Evolutionary conservation across 2,113 vertebrate species (phyloP), one percentile per base, ranked within the genome.

Genomic region (Erythrocercus mccallii): DNA sequence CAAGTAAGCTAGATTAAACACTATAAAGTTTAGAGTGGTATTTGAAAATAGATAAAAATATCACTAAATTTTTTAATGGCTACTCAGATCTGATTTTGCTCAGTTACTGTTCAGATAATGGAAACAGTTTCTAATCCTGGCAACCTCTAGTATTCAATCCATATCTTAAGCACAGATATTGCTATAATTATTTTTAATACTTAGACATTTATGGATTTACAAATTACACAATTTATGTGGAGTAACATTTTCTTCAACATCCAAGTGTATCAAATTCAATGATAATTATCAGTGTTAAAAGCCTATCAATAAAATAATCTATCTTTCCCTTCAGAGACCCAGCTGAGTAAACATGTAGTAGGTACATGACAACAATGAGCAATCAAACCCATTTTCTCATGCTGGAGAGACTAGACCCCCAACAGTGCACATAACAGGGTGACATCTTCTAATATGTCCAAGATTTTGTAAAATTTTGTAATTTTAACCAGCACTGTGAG

Each of bases 41-140:
- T 93, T 90, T 92, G 94, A 95, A 96, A 96, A 94, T 19, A 86
- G 85, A 90, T 96, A 86, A 96, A 96, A 97, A 88, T 44, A 89
- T 60, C 64, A 78, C 51, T 94, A 71, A 31, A 83, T 78, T 86
- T 93, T 90, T 83, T 33, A 83, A 94, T 79, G 90, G 86, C 76
- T 81, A 48, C n/a, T 90, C n/a, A 81, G 81, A 86, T 90, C 47
- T 1, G 72, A 90, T 93, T 96, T 95, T 95, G 31, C 51, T n/a
- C 79, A 60, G 79, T 83, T 70, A 82, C 73, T 90, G 24, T 71
- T 95, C 71, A 56, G 22, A 60, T 79, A 96, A 94, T 65, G 72
- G 85, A 74, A 79, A 65, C 33, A 64, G 72, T 66, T 93, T 88
- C 72, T 88, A 88, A 68, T 93, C 60, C 51, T 64, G 44, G 51